These are phyloP conservation scores for Drosophila pandora DNA, from an alignment of 1,140 invertebrate genomes.

Conservation along the genomic window DNA sequence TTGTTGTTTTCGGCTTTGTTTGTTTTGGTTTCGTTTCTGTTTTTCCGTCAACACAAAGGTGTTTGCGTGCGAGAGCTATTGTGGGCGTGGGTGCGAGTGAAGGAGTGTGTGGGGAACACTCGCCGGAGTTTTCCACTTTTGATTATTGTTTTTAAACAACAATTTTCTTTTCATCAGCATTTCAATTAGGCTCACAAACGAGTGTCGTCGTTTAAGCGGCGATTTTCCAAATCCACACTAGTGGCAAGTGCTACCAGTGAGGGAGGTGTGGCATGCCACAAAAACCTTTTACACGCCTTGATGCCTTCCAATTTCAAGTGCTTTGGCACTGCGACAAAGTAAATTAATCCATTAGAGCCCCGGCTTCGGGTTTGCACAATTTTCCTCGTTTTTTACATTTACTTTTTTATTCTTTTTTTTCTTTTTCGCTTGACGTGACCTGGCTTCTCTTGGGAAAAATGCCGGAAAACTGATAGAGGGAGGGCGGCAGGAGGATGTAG, in stretches of 20 bases:
- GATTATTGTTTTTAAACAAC: constrained; percentile 76
- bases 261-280: constrained; percentile 40
- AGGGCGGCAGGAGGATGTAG: not conserved
- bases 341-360: constrained; percentile 75
- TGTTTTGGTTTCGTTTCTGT: constrained; percentile 40
- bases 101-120: constrained; percentile 40
- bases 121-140: constrained; percentile 74
- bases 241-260: not conserved
- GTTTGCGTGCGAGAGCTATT: constrained; percentile 21
- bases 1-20: constrained; percentile 60
- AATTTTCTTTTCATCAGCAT: constrained; percentile 79
- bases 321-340: constrained; percentile 75
- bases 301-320: constrained; percentile 65
- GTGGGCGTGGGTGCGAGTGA: not conserved
- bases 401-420: constrained; percentile 48
- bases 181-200: constrained; percentile 70
- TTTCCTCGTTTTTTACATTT: constrained; percentile 27
- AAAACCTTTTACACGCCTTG: constrained; percentile 73
- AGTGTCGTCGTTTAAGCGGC: constrained; percentile 54
- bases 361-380: constrained; percentile 48
- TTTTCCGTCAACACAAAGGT: constrained; percentile 46
- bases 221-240: constrained; percentile 4
- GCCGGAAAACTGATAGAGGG: constrained; percentile 9
- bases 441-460: constrained; percentile 32
- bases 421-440: constrained; percentile 63